Percentiles rank a stretch among this genome's conserved stretches.
phyloP scores from a whole-genome alignment of 1,140 invertebrate genomes.

The Octopus bimaculoides region DNA sequence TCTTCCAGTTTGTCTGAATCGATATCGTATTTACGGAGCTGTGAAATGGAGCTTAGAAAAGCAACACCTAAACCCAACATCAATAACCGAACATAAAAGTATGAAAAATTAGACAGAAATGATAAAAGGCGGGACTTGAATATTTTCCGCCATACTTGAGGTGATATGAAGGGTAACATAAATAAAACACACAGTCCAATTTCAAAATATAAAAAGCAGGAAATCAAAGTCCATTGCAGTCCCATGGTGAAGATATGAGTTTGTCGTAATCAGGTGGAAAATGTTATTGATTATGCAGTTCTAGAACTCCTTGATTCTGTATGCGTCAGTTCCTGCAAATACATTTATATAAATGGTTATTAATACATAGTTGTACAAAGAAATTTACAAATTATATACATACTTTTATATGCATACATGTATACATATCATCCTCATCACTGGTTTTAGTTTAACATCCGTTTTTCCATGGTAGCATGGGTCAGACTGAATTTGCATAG shows the following conservation, averaged over 20 bases:
- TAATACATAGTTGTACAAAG: too few species aligned
- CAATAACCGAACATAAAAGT: constrained; percentile 83
- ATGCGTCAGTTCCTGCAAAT: too few species aligned
- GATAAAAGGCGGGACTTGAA: constrained; percentile 90
- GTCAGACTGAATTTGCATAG: too few species aligned
- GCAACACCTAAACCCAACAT: constrained; percentile 63
- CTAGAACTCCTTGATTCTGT: too few species aligned
- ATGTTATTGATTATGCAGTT: too few species aligned
- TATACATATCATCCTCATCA: too few species aligned
- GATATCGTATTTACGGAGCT: constrained; percentile 86
- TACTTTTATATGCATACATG: too few species aligned
- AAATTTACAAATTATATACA: too few species aligned
- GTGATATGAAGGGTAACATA: constrained; percentile 81
- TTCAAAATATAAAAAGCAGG: constrained; percentile 85
- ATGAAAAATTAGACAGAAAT: constrained; percentile 76
- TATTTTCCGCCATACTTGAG: constrained; percentile 85
- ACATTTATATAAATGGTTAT: too few species aligned
- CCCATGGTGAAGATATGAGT: constrained; percentile 69
- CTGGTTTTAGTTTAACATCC: too few species aligned
- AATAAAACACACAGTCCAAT: constrained; percentile 81
- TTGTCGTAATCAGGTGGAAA: too few species aligned
- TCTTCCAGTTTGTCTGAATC: constrained; percentile 52
- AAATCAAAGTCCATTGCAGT: constrained; percentile 94
- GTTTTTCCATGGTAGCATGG: too few species aligned
- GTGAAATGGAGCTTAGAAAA: constrained; percentile 81